Base-by-base conservation (phyloP, 2,888 invertebrate species). In the Endomychus coccineus region DNA sequence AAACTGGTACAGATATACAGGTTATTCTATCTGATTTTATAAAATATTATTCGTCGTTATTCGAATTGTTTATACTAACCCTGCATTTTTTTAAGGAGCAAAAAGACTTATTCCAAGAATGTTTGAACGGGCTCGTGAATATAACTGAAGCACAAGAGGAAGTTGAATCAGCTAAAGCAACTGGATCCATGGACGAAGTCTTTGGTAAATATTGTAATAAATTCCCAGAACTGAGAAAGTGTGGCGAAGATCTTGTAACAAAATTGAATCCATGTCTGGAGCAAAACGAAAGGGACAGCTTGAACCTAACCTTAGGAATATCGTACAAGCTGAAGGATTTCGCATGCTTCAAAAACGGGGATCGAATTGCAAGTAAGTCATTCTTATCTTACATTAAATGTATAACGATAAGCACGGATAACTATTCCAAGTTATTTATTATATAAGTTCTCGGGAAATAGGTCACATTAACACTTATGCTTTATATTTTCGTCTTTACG, bases 311-410 rank as follows among this genome's bases (percentile, higher is more conserved):
- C 1, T 48, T 61, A n/a, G 68, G 68, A 36, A 64, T 74, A 11
- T 62, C 71, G 0, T 62, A 69, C 14, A 67, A 71, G 16, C 51
- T 74, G 1, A 50, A 69, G 3, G 63, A 66, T 15, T 74, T 74
- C 45, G 55, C 70, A 13, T 75, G 75, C 45, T 68, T 59, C 45
- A 71, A 72, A 42, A 73, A 74, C 47, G 75, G 75, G 10, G 74
- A 75, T 46, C 62, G 73, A 16, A 69, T 75, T 47, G 75, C 74
- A 2, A 61, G 74, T 74, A 59, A 60, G 71, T 66, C 16, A 42
- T 30, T 22, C n/a, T n/a, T n/a, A n/a, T n/a, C n/a, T n/a, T n/a
- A n/a, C n/a, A n/a, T n/a, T n/a, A n/a, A n/a, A n/a, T n/a, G n/a
- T n/a, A n/a, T n/a, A n/a, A n/a, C n/a, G n/a, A n/a, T n/a, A n/a